Evolutionary conservation across 2,113 vertebrate genomes (phyloP), one percentile per base, ranked within the genome.

Genomic region (Cathartes aura): DNA sequence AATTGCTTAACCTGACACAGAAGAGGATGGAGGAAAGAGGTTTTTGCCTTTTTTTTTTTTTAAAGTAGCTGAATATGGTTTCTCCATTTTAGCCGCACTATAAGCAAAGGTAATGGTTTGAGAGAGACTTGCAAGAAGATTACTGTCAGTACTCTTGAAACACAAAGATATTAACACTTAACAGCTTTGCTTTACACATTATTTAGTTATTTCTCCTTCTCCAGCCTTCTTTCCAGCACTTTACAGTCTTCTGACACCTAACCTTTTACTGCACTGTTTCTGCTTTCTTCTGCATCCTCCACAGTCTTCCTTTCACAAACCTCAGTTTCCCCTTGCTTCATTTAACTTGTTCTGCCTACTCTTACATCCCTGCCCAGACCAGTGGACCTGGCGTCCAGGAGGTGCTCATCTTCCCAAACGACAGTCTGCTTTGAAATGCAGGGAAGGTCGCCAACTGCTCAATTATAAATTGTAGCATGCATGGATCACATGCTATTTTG

Each of bases 401-500:
- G 67, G 19, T 24, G 30, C 47, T 16, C 42, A 14, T 12, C 60
- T 48, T 34, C 70, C 60, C 67, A 43, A 42, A 42, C 1, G 3
- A 23, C 48, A 30, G 9, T 1, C 36, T 66, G 58, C 55, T 60
- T 7, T 11, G 53, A 71, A 81, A 47, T 1, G 22, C 63, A 74
- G 20, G 27, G 55, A 38, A 26, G 78, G 36, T 10, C 2, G 0
- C n/a, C 5, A 2, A 4, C 2, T 29, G 52, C 45, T 42, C 27
- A 1, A 0, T 3, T 27, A 11, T 2, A 15, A 40, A 15, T 6
- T 8, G 15, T 10, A 58, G 36, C 24, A 16, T 1, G 2, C 8
- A 4, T 1, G 15, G 30, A 15, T 27, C 30, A 15, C 29, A 0
- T 1, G 4, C 13, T n/a, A 5, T 5, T 72, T 30, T 34, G 27